Percentiles rank a stretch among this genome's conserved stretches.
Conservation (phyloP, 2,888 invertebrate genomes). For the Automeris io region DNA sequence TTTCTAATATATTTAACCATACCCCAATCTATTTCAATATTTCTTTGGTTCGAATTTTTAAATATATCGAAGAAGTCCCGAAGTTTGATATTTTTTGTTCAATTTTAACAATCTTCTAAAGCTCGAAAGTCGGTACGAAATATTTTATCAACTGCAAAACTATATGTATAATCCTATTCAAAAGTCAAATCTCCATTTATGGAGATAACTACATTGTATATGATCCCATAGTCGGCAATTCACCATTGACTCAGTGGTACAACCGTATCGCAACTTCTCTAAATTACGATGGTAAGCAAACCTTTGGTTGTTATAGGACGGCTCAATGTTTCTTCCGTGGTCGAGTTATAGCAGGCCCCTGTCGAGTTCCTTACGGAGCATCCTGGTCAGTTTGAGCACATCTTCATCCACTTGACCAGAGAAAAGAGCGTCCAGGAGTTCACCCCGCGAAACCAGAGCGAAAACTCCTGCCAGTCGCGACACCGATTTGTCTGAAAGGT, state of each 20-base stretch:
- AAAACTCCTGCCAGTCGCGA: slow-evolving; percentile 88
- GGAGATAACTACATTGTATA: slow-evolving; percentile 57
- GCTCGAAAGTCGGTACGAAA: slow-evolving; percentile 2
- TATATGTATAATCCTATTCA: slow-evolving; percentile 20
- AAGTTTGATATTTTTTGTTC: too few species aligned
- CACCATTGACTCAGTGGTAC: background rate
- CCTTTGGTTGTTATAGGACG: slow-evolving; percentile 47
- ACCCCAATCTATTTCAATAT: too few species aligned
- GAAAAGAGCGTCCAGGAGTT: slow-evolving; percentile 62
- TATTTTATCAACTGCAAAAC: slow-evolving; percentile 21
- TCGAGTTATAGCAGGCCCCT: slow-evolving; percentile 60
- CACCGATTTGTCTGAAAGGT: slow-evolving; percentile 90
- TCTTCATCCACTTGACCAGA: slow-evolving; percentile 62
- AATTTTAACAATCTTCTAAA: too few species aligned
- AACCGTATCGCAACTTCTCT: slow-evolving; percentile 19
- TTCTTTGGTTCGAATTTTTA: too few species aligned
- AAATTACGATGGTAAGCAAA: slow-evolving; percentile 36
- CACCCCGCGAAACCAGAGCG: slow-evolving; percentile 55
- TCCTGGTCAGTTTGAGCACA: slow-evolving; percentile 58
- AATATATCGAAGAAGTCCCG: too few species aligned
- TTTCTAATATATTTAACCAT: too few species aligned
- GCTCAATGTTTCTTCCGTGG: slow-evolving; percentile 31
- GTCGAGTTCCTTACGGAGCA: slow-evolving; percentile 69
- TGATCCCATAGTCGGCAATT: slow-evolving; percentile 40
- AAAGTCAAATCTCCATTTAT: slow-evolving; percentile 60